Percentiles rank a stretch among this genome's conserved stretches.
These are phyloP conservation scores for Tineola bisselliella DNA, from an alignment of 2,888 invertebrate species.

Conservation along the genomic window DNA sequence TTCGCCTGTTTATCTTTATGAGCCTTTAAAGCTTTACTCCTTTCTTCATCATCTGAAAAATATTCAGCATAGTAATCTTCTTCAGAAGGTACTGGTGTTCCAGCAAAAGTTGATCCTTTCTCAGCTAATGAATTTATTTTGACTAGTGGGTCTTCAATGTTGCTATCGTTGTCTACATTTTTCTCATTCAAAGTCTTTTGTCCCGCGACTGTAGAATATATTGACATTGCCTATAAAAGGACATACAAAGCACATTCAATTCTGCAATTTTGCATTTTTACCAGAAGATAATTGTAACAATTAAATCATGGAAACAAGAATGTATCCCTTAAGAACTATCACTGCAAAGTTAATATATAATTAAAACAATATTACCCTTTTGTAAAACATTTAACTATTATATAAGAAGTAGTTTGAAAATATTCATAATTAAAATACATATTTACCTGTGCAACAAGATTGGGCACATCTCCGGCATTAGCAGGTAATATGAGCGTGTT, in stretches of 20 bases:
- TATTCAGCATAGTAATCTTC: conserved; percentile 54
- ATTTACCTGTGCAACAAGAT: conserved; percentile 82
- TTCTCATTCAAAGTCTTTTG: conserved; percentile 34
- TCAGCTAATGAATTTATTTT: conserved; percentile 41
- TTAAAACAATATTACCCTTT: not conserved
- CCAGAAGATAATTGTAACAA: too few species aligned
- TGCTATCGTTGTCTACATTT: conserved; percentile 22
- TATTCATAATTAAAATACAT: not conserved
- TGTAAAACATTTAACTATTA: too few species aligned
- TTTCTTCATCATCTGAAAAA: conserved; percentile 62
- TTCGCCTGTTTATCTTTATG: conserved; percentile 41
- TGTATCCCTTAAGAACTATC: too few species aligned
- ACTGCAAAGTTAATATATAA: too few species aligned
- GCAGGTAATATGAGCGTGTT: conserved; percentile 95
- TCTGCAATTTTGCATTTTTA: too few species aligned
- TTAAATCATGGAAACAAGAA: too few species aligned
- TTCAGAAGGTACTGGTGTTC: conserved; percentile 33
- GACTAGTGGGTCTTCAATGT: conserved; percentile 38
- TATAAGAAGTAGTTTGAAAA: too few species aligned
- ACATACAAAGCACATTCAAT: too few species aligned
- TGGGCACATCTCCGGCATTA: conserved; percentile 84
- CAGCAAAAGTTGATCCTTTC: conserved; percentile 43
- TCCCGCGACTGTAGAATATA: conserved; percentile 66
- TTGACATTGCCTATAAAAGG: conserved; percentile 69
- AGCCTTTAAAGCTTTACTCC: conserved; percentile 45